A percentile compares a stretch with the other conserved stretches of the same genome.
Conservation (phyloP, 1,140 invertebrate genomes). For the Meloidogyne floridensis region DNA sequence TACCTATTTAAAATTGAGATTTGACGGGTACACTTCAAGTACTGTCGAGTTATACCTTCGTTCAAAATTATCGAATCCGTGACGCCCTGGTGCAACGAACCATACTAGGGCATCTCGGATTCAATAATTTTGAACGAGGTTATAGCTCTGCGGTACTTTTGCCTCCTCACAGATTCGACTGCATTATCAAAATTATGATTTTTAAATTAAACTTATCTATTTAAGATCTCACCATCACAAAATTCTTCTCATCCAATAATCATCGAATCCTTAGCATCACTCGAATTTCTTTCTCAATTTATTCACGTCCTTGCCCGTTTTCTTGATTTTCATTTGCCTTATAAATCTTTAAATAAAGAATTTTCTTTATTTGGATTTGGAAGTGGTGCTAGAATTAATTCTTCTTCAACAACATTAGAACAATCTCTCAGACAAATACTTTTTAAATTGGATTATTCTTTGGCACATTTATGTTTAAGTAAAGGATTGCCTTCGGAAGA, state of each 20-base stretch:
- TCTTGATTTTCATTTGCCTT: constrained; percentile 30
- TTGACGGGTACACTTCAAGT: too few species aligned
- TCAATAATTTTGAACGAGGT: too few species aligned
- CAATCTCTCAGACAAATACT: constrained; percentile 2
- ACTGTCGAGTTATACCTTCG: too few species aligned
- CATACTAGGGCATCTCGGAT: too few species aligned
- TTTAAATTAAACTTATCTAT: background rate
- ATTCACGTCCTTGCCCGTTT: constrained; percentile 11
- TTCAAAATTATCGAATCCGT: too few species aligned
- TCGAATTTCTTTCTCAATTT: constrained; percentile 27
- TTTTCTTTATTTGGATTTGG: constrained; percentile 10
- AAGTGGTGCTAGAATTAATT: background rate
- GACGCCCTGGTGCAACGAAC: too few species aligned
- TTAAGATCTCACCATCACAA: background rate
- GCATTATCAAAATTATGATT: too few species aligned
- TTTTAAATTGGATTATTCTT: constrained; percentile 24
- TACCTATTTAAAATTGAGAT: too few species aligned
- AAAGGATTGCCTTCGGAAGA: constrained; percentile 15
- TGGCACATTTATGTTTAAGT: constrained; percentile 15
- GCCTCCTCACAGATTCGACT: too few species aligned
- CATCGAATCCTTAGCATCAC: constrained; percentile 18
- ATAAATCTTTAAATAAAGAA: constrained; percentile 17
- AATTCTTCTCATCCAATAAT: constrained; percentile 4
- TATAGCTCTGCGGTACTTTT: too few species aligned
- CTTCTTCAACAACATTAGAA: constrained; percentile 3